Base-by-base conservation (phyloP, 2,888 invertebrate species). In the Agrochola litura region DNA sequence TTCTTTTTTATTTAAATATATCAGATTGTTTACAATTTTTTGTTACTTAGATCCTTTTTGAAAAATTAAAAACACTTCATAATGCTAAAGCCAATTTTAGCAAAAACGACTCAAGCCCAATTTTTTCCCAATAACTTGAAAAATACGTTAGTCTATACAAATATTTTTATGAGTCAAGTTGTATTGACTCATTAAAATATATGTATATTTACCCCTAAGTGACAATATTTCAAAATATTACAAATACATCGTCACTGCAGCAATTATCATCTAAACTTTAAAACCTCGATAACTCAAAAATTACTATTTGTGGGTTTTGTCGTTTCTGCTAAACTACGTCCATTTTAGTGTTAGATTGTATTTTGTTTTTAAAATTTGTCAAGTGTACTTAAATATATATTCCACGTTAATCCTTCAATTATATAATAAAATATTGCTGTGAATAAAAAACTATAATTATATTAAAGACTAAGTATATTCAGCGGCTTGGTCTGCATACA, bases 51-150 rank as follows among this genome's bases (percentile, higher is more conserved):
- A 65, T 46, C 25, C 4, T 65, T 65, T 65, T 65, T 16, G 65
- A 46, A 46, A 65, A 65, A 65, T 46, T 19, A 19, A 65, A 65
- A 65, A 46, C 25, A 10, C 37, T 67, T 1, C 67, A 1, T 67
- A 54, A 52, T 37, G 22, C 37, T 37, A 67, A 67, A 67, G 54
- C n/a, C n/a, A 37, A 37, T 67, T 30, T 67, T 54, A 54, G 52
- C 67, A 67, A 37, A 67, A 67, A 68, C 68, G 9, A 68, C 68
- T 41, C 54, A 54, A 68, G n/a, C n/a, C 37, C 5, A 54, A n/a
- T 54, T 41, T 68, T 54, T 68, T 68, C 68, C 68, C 37, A 68
- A 41, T 54, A 37, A 41, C 54, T 54, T 37, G 2, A 5, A 67
- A 54, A 41, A 58, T 54, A n/a, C 8, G 37, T n/a, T 2, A 2